Evolutionary conservation across 2,888 invertebrate species (phyloP).

Genomic region (Autographa gamma): DNA sequence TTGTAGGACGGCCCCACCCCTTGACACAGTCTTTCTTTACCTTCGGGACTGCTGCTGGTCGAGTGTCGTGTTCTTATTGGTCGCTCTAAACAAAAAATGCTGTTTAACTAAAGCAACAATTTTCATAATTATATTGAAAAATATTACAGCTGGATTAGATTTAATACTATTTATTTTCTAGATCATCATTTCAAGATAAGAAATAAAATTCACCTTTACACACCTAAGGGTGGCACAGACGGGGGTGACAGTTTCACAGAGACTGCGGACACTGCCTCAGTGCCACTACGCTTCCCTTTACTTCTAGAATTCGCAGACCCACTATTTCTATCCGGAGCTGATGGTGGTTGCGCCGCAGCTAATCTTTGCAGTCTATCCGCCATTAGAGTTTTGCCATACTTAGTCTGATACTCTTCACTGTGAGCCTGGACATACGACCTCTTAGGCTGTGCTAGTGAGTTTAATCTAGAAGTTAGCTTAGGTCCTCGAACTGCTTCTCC

Average conservation of each 20-base stretch:
- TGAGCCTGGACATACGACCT: constrained; percentile 76
- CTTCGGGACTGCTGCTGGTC: constrained; percentile 64
- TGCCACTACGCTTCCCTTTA: constrained; percentile 54
- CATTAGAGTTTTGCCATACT: constrained; percentile 69
- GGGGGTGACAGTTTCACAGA: constrained; percentile 59
- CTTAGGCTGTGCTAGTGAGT: constrained; percentile 82
- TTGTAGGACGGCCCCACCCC: constrained; percentile 45
- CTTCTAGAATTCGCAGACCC: constrained; percentile 44
- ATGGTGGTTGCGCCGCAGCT: constrained; percentile 49
- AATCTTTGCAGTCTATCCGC: constrained; percentile 70
- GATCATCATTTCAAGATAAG: constrained; percentile 24
- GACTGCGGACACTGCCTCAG: constrained; percentile 48
- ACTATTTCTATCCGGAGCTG: constrained; percentile 51
- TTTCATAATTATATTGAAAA: too few relatives aligned
- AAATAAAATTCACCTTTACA: constrained; percentile 83
- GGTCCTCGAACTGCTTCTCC: constrained; percentile 85
- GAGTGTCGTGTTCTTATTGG: constrained; percentile 59
- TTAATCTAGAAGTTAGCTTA: constrained; percentile 72
- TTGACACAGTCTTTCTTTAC: constrained; percentile 44
- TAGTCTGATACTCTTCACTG: constrained; percentile 73
- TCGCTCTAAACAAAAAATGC: constrained; percentile 55
- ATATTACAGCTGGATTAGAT: neutral
- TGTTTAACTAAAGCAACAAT: neutral
- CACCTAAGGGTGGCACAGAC: constrained; percentile 75
- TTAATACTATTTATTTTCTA: neutral